Evolutionary conservation across 2,888 invertebrate genomes (phyloP).

Genomic region (Protodeltote pygarga): DNA sequence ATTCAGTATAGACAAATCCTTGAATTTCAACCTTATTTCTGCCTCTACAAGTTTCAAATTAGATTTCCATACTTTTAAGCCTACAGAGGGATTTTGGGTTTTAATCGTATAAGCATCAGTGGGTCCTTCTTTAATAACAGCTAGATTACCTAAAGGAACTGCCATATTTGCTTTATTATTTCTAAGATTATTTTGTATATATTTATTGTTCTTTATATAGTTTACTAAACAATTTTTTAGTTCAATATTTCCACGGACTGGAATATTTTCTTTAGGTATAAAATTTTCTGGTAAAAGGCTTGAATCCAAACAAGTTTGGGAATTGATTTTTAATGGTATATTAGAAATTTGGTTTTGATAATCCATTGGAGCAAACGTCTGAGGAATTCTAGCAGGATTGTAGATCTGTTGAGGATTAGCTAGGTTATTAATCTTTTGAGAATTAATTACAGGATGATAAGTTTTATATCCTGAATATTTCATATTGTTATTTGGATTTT

Average conservation of each 20-base stretch:
- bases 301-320: too few relatives aligned
- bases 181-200: neutral
- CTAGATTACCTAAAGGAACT: slow-evolving; percentile 29
- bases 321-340: neutral
- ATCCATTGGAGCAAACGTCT: neutral
- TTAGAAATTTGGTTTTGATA: neutral
- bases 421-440: neutral
- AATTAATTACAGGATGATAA: slow-evolving; percentile 6
- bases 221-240: slow-evolving; percentile 18
- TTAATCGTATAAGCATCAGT: neutral
- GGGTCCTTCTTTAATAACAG: slow-evolving; percentile 18
- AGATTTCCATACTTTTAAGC: slow-evolving; percentile 44
- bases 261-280: neutral
- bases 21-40: slow-evolving; percentile 37
- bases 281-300: neutral
- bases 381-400: neutral
- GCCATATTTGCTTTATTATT: slow-evolving; percentile 5
- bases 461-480: slow-evolving; percentile 28
- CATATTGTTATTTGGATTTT: neutral
- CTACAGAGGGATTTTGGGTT: slow-evolving; percentile 34
- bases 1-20: slow-evolving; percentile 32
- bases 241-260: neutral
- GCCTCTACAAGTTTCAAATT: slow-evolving; percentile 39
- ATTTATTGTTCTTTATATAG: slow-evolving; percentile 7
- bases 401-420: neutral